Conservation (phyloP, 2,113 vertebrate genomes). For the Nycticryphes semicollaris region DNA sequence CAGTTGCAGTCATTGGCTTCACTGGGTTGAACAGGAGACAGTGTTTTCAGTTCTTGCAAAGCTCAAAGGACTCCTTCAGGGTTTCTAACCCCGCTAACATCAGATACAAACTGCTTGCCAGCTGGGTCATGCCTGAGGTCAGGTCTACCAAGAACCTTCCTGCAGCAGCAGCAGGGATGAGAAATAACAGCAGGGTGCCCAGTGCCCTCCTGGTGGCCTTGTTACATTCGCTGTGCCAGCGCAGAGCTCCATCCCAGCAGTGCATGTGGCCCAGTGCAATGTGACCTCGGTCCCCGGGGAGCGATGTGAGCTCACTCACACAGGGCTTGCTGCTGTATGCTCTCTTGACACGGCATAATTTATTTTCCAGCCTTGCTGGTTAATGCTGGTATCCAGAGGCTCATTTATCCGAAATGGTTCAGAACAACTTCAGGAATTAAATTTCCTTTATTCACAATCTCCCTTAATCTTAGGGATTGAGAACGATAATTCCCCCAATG, state of each 20-base stretch:
- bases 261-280: fast-evolving
- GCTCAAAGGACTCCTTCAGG: not conserved
- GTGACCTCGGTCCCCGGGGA: not conserved
- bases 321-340: not conserved
- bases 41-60: not conserved
- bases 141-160: not conserved
- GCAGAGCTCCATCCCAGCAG: not conserved
- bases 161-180: not conserved
- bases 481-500: not conserved
- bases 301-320: fast-evolving
- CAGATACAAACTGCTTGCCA: not conserved
- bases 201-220: not conserved
- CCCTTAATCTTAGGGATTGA: constrained; percentile 35
- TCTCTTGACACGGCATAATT: not conserved
- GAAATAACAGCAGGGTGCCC: not conserved
- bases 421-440: not conserved
- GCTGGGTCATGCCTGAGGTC: not conserved
- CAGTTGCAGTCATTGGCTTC: not conserved
- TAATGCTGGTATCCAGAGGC: not conserved
- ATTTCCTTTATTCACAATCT: constrained; percentile 20
- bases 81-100: not conserved
- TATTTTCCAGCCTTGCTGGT: not conserved
- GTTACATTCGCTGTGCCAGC: not conserved
- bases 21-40: fast-evolving
- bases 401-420: constrained; percentile 10